Percentiles rank a stretch among this genome's conserved stretches.
Evolutionary conservation across 2,113 vertebrate species (phyloP).

Genomic region (Sphaerodactylus townsendi): DNA sequence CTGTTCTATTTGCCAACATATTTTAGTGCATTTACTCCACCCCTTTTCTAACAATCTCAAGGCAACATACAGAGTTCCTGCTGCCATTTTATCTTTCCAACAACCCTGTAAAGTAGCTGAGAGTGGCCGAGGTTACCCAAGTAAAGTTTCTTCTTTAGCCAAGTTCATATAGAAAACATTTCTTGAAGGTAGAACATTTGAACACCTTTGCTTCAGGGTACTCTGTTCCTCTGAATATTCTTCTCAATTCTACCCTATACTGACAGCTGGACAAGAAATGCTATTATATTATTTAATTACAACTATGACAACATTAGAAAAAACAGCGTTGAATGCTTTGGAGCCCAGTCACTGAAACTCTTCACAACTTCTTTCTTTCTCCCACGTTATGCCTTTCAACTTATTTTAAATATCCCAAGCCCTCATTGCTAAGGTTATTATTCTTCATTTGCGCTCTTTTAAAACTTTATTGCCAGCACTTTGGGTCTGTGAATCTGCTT

Average conservation of each 20-base stretch:
- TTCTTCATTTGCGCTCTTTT: slow-evolving; percentile 68
- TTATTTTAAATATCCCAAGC: slow-evolving; percentile 60
- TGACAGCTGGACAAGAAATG: not conserved
- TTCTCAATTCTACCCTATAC: not conserved
- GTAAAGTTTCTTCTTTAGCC: no score
- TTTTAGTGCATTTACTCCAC: no score
- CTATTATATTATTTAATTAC: not conserved
- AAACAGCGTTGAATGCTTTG: slow-evolving; percentile 20
- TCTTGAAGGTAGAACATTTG: not conserved
- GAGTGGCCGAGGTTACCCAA: no score
- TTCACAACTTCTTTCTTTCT: slow-evolving; percentile 36
- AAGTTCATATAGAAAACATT: not conserved
- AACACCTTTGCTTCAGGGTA: not conserved
- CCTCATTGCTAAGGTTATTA: slow-evolving; percentile 52
- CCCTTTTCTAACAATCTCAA: no score
- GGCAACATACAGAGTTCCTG: no score
- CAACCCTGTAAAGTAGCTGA: no score
- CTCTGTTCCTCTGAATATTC: not conserved
- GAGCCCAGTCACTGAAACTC: slow-evolving; percentile 40
- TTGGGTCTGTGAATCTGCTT: slow-evolving; percentile 64
- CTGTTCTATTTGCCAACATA: no score
- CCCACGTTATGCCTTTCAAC: slow-evolving; percentile 32
- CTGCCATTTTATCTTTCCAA: no score
- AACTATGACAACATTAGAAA: not conserved
- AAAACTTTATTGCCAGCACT: slow-evolving; percentile 72